Percentiles rank a stretch among this genome's conserved stretches.
Evolutionary conservation across 2,888 invertebrate genomes (phyloP).

Genomic region (Drosophila meridiana): DNA sequence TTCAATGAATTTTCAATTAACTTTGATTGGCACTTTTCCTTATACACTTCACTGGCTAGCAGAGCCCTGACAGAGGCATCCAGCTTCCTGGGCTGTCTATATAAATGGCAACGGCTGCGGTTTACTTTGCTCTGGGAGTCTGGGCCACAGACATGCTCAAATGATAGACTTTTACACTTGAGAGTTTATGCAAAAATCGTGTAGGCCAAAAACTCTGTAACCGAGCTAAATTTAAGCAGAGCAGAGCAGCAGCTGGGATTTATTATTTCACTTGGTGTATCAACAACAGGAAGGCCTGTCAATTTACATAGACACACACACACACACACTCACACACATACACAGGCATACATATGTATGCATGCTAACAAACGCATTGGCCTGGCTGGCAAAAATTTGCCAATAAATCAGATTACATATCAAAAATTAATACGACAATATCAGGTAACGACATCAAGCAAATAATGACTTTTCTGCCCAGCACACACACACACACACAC

Average conservation of each 20-base stretch:
- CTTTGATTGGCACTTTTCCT: conserved; percentile 79
- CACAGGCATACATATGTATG: neutral
- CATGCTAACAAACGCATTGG: conserved; percentile 23
- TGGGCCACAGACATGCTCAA: conserved; percentile 33
- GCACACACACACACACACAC: conserved; percentile 7
- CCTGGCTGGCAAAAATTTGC: conserved; percentile 46
- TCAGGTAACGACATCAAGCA: conserved; percentile 46
- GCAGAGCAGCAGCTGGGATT: conserved; percentile 21
- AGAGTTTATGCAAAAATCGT: conserved; percentile 53
- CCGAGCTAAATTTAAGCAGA: conserved; percentile 12
- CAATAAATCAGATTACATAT: conserved; percentile 59
- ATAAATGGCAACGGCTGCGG: conserved; percentile 46
- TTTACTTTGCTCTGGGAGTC: conserved; percentile 25
- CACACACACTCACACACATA: neutral
- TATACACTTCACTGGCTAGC: conserved; percentile 55
- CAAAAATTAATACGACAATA: conserved; percentile 56
- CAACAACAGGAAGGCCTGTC: conserved; percentile 62
- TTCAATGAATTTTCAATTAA: conserved; percentile 81
- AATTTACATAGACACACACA: conserved; percentile 20
- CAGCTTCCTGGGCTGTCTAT: conserved; percentile 15
- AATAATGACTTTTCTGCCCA: conserved; percentile 51
- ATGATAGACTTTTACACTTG: conserved; percentile 52
- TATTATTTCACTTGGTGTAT: conserved; percentile 54
- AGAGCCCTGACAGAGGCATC: conserved; percentile 13
- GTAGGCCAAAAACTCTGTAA: conserved; percentile 31